A percentile compares a stretch with the other conserved stretches of the same genome.
Conservation (phyloP, 2,113 vertebrate species). For the Oenanthe melanoleuca region DNA sequence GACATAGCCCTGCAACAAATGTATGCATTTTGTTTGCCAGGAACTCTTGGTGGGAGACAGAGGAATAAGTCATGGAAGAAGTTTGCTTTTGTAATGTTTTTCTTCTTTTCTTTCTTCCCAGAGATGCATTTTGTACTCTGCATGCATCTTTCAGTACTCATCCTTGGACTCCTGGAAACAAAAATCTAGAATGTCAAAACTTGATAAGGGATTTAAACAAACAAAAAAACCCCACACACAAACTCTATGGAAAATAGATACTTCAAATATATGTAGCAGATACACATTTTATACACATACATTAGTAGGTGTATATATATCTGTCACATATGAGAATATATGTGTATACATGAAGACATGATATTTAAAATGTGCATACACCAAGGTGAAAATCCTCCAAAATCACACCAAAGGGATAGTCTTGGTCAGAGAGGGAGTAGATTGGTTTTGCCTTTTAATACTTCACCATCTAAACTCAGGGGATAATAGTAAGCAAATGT, state of each 20-base stretch:
- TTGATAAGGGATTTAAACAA: neutral
- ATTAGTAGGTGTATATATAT: neutral
- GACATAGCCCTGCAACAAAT: neutral
- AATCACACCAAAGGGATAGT: neutral
- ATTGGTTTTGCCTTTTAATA: neutral
- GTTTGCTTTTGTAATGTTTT: neutral
- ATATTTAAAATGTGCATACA: neutral
- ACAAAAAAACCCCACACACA: neutral
- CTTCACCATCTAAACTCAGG: neutral
- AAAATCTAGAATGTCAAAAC: neutral
- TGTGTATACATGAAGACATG: neutral
- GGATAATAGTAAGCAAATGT: neutral
- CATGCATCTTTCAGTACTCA: neutral
- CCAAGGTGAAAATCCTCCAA: neutral
- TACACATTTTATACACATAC: neutral
- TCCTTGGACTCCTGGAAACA: neutral
- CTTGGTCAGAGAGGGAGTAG: neutral
- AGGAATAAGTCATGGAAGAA: neutral
- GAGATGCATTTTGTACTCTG: neutral
- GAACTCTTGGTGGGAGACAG: neutral
- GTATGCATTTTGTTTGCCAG: neutral
- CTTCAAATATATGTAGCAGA: neutral
- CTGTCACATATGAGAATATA: neutral
- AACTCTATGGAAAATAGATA: neutral
- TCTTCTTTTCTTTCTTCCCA: neutral